Evolutionary conservation across 2,797 vertebrate species (phyloP), one percentile per base, ranked within the genome.

Genomic region (Acropternis orthonyx): DNA sequence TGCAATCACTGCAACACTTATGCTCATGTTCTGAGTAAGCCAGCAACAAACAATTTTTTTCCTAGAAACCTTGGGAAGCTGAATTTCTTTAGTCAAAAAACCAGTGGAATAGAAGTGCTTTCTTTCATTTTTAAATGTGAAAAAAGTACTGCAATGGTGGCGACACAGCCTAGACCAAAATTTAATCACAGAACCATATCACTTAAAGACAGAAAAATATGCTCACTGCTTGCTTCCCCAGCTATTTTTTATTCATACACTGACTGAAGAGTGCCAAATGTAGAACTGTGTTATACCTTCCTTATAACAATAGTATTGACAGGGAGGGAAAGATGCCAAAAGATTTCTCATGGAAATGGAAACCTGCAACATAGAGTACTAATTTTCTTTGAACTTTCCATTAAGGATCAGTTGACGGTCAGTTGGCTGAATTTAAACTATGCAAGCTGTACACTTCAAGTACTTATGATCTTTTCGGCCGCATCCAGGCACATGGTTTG

Each of bases 301-400:
- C 37, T 28, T 58, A 10, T 36, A 92, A 88, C 84, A 89, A 72
- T 30, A 54, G 8, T 58, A 84, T 52, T 75, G 41, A 58, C 20
- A 65, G 21, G 10, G 17, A 81, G 16, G 16, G n/a, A 94, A 88
- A 65, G 24, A 76, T 2, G 10, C 34, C 79, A 88, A 58, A 89
- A 92, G n/a, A 7, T 88, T 93, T 91, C 74, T 83, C 37, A 51
- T 39, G 68, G 73, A 94, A 88, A 62, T 7, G 28, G 58, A 95
- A 91, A 81, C 22, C 39, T 90, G 58, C 27, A 91, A 71, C 54
- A 68, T 0, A 65, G 21, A 89, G 27, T 28, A 74, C 9, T 65
- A 68, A 80, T 89, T 88, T 90, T 88, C 56, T 85, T 95, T 92
- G 91, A 89, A 94, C 75, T 91, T 95, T 85, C 88, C 78, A 74